Conservation (phyloP, 2,113 vertebrate species). For the Micromys minutus region DNA sequence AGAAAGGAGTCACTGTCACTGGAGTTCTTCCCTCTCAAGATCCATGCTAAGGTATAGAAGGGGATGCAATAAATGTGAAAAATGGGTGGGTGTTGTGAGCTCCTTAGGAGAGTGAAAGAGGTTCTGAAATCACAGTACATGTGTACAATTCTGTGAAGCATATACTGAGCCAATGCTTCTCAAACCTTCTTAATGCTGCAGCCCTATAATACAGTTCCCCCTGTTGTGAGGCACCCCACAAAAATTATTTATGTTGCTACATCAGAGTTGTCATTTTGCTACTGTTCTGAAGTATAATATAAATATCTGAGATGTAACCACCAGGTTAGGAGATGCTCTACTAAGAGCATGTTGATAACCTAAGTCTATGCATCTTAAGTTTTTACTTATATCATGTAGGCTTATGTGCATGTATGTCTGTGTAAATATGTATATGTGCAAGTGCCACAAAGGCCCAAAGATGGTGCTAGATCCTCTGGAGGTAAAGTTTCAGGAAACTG, state of each 20-base stretch:
- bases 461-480: not conserved
- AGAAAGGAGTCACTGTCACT: not conserved
- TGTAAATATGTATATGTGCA: not conserved
- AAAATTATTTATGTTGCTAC: not conserved
- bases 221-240: not conserved
- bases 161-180: not conserved
- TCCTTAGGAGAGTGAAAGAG: not conserved
- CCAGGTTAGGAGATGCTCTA: not conserved
- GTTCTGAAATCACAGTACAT: not conserved
- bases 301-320: not conserved
- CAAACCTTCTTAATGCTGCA: not conserved
- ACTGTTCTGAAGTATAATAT: not conserved
- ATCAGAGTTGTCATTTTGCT: not conserved
- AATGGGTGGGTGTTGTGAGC: rapidly evolving
- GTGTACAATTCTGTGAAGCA: not conserved
- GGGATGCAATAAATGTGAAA: not conserved
- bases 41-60: not conserved
- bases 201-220: not conserved
- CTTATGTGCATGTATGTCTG: not conserved
- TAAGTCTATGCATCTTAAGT: not conserved
- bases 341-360: not conserved
- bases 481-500: not conserved
- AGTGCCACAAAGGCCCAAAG: not conserved
- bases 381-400: not conserved
- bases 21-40: not conserved